Base-by-base conservation (phyloP, 2,888 invertebrate genomes). In the Baccha elongata region DNA sequence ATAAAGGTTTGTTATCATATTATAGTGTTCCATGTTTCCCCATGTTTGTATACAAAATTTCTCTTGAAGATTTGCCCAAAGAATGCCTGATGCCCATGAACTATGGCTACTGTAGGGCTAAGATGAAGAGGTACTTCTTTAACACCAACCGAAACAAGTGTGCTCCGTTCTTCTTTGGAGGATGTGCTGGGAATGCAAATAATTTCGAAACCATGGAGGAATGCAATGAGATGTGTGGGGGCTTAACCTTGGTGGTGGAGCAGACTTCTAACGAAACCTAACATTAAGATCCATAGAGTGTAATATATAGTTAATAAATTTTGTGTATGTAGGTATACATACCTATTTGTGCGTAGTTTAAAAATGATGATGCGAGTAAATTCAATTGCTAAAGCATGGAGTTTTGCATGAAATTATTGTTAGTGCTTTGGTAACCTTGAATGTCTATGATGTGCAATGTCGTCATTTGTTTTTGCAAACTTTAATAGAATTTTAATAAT, bases 111-210 rank as follows among this genome's bases (percentile, higher is more conserved):
- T 97, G 96, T 88, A 91, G 93, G 35, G 95, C 95, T 10, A 93
- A 92, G 85, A 94, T 94, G 88, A 93, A 93, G 68, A 92, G 96
- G n/a, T 97, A 94, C 93, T 94, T 94, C 87, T 97, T 94, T 89
- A 94, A 95, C 86, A 87, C 92, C 35, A 83, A 87, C 42, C 87
- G 87, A 69, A 87, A 87, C 85, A 86, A 86, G 69, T 96, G 96
- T 88, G 90, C 93, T 50, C 93, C 94, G 53, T 97, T 97, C 89
- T 92, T 92, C 64, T 97, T 94, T 89, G 95, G 95, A 11, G 94
- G 94, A 6, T 94, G 94, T 86, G 91, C 94, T 65, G 96, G 96
- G 8, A 96, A 96, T 88, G 92, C 93, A 85, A 96, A 96, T 88
- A 95, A 95, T 87, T 96, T 96, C 89, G 91, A 93, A 53, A 92